These are phyloP conservation scores for Troilus luridus DNA, from an alignment of 2,888 invertebrate species.

Conservation along the genomic window DNA sequence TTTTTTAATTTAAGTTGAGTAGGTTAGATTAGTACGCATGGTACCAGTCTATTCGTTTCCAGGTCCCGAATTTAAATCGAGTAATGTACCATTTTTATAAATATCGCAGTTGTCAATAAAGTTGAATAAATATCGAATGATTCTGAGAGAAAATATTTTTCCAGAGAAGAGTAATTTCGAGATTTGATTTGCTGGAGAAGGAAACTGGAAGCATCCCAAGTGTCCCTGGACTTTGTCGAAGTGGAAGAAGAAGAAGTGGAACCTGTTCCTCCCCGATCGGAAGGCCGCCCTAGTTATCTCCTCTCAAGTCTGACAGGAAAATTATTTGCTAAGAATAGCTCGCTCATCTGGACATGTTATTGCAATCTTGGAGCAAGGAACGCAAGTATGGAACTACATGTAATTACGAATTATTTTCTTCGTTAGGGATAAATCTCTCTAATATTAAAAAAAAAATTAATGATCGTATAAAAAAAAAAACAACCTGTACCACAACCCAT, in stretches of 20 bases:
- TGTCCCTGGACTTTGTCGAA: neutral
- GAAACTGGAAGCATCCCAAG: neutral
- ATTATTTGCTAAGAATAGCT: slow-evolving; percentile 17
- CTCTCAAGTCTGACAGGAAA: neutral
- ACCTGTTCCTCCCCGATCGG: slow-evolving; percentile 3
- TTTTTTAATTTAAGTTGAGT: too few species aligned
- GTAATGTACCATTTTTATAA: too few species aligned
- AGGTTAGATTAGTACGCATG: too few species aligned
- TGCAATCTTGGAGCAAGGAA: neutral
- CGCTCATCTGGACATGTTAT: neutral
- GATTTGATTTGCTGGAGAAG: neutral
- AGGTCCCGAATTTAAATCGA: too few species aligned
- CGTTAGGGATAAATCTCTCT: too few species aligned
- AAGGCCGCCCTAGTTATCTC: slow-evolving; percentile 22
- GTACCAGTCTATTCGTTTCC: too few species aligned
- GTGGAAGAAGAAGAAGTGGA: neutral
- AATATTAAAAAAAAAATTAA: too few species aligned
- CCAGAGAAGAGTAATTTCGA: neutral
- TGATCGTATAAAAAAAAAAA: too few species aligned
- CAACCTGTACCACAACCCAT: too few species aligned
- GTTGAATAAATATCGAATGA: neutral
- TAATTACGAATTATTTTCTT: too few species aligned
- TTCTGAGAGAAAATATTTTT: neutral
- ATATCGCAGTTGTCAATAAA: neutral
- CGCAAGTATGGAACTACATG: neutral